Evolutionary conservation across 2,797 vertebrate species (phyloP).

Genomic region (Xiphorhynchus erythropygius): DNA sequence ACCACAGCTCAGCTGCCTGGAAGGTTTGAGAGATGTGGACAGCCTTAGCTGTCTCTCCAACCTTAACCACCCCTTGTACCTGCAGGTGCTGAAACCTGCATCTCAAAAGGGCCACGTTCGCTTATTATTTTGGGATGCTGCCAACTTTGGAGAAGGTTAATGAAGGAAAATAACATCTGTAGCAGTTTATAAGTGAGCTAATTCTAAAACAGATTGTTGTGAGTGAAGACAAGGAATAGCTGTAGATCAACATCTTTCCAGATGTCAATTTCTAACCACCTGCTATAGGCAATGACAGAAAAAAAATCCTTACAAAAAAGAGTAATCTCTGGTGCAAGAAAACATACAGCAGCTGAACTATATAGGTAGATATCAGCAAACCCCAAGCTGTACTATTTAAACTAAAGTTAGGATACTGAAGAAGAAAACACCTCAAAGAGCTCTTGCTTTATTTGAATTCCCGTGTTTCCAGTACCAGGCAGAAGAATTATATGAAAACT

Average conservation of each 20-base stretch:
- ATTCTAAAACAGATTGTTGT: constrained; percentile 11
- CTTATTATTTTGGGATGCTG: background rate
- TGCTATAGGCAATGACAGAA: background rate
- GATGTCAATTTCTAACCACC: constrained; percentile 4
- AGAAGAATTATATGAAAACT: background rate
- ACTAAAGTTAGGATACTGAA: background rate
- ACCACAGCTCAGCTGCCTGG: background rate
- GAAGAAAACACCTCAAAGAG: background rate
- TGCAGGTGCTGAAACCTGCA: background rate
- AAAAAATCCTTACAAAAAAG: background rate
- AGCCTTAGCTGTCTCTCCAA: background rate
- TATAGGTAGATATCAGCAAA: background rate
- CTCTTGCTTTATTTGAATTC: background rate
- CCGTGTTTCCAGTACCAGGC: background rate
- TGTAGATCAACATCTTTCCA: background rate
- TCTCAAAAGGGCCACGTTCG: rapidly evolving
- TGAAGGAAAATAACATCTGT: constrained; percentile 12
- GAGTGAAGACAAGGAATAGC: background rate
- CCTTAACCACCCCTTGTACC: background rate
- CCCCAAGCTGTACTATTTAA: background rate
- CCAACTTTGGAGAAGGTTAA: background rate
- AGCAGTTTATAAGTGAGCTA: background rate
- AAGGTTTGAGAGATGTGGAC: background rate
- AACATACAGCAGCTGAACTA: background rate
- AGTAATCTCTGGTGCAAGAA: background rate